Base-by-base conservation (phyloP, 2,797 vertebrate species). In the Arrhamphus sclerolepis region DNA sequence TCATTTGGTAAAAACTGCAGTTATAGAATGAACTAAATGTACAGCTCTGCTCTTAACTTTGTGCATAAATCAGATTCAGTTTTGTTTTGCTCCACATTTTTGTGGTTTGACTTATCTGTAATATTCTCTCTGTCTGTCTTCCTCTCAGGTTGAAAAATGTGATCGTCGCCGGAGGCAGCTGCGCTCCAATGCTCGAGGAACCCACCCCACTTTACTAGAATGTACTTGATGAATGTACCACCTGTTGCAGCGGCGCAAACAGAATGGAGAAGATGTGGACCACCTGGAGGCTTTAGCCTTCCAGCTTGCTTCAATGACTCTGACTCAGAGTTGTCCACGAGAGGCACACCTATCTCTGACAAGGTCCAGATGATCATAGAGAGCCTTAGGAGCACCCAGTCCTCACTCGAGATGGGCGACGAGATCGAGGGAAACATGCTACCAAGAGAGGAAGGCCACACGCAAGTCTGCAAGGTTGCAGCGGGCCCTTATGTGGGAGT, bases 221-320 rank as follows among this genome's bases (percentile, higher is more conserved):
- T 99, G 98, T 98, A 97, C 91, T 94, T 99, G 90, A 95, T 97
- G 95, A 96, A 97, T 60, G 91, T 92, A 68, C 91, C 94, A 81
- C 96, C 95, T 91, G 89, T 95, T 80, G 92, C 94, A 89, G 92
- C 92, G 87, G 94, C 96, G 78, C 95, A 92, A 87, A 93, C 94
- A 56, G 91, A 94, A 92, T 99, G 97, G 98, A 94, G 95, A 83
- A 89, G 94, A 70, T 96, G 95, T 67, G 90, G 93, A 69, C 88
- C 90, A 0, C 78, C 93, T 6, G 91, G 92, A 81, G 91, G 87
- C 91, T 96, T 87, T 93, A 94, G 94, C 86, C 92, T 95, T 64
- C 94, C 95, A 0, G 62, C 92, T 62, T 94, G 94, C 89, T 95
- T 95, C 92, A 91, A 94, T n/a, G 94, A 96, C 80, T 91, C 95